These are phyloP conservation scores for Ethmia dodecea DNA, from an alignment of 2,888 invertebrate genomes.

Conservation along the genomic window DNA sequence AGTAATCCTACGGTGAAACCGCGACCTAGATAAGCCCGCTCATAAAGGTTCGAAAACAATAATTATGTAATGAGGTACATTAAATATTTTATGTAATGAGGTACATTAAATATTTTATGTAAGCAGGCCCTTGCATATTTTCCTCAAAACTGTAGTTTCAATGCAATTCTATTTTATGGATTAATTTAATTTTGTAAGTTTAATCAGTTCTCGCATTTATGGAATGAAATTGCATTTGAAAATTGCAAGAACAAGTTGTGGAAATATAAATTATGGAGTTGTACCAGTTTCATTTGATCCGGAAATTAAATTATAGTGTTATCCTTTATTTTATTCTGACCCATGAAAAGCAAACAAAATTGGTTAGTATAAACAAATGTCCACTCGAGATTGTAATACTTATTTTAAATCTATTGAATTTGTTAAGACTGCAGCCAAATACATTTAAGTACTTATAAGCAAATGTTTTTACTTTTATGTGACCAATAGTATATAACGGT, in stretches of 20 bases:
- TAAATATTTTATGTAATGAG: no score
- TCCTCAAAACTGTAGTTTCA: constrained; percentile 33
- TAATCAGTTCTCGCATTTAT: constrained; percentile 67
- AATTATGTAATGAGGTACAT: no score
- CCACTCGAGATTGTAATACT: constrained; percentile 5
- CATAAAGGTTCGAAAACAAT: no score
- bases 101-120: constrained; percentile 29
- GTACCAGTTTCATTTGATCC: no score
- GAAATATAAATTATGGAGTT: constrained; percentile 3
- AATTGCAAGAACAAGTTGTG: constrained; percentile 6
- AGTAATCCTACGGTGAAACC: no score
- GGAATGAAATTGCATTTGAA: constrained; percentile 19
- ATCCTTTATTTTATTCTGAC: constrained; percentile 8
- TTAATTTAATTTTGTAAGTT: constrained; percentile 25
- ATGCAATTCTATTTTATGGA: constrained; percentile 38
- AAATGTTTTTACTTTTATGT: constrained; percentile 63
- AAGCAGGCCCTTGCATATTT: constrained; percentile 57
- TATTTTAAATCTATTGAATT: constrained; percentile 29
- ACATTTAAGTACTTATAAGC: constrained; percentile 49
- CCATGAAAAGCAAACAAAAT: not conserved
- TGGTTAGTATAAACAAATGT: not conserved
- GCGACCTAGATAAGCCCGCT: no score
- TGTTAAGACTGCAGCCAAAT: constrained; percentile 58
- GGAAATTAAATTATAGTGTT: no score
- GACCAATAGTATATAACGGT: constrained; percentile 64